Evolutionary conservation across 2,888 invertebrate species (phyloP).

Genomic region (Rapana venosa): DNA sequence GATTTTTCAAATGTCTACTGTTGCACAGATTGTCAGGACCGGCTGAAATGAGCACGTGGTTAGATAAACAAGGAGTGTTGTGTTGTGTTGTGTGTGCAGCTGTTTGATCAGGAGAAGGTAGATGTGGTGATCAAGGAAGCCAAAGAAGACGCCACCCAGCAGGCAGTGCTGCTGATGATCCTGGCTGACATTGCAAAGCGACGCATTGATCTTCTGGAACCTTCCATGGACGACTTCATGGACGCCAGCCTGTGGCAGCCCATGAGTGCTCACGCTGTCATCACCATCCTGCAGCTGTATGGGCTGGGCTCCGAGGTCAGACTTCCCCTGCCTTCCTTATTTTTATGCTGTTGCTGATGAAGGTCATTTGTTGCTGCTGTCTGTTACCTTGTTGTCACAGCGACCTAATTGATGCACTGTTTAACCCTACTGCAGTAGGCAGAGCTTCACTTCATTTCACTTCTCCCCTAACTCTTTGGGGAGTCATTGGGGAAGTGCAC

Average conservation of each 20-base stretch:
- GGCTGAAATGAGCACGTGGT: too few relatives aligned
- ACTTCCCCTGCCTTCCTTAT: background rate
- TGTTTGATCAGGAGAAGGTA: conserved; percentile 50
- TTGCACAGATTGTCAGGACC: too few relatives aligned
- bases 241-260: conserved; percentile 40
- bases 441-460: too few relatives aligned
- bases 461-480: too few relatives aligned
- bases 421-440: too few relatives aligned
- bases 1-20: too few relatives aligned
- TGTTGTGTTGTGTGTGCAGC: conserved; percentile 40
- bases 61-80: too few relatives aligned
- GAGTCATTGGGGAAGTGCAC: too few relatives aligned
- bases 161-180: conserved; percentile 43
- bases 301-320: conserved; percentile 38
- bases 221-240: conserved; percentile 46
- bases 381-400: too few relatives aligned
- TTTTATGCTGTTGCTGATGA: too few relatives aligned
- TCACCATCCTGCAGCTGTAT: conserved; percentile 43
- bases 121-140: conserved; percentile 48
- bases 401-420: too few relatives aligned
- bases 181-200: conserved; percentile 48
- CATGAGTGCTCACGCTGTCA: conserved; percentile 20
- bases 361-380: too few relatives aligned
- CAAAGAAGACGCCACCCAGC: conserved; percentile 38
- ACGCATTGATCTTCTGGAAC: conserved; percentile 40